phyloP scores from a whole-genome alignment of 2,113 vertebrate species.

The Caranx melampygus region DNA sequence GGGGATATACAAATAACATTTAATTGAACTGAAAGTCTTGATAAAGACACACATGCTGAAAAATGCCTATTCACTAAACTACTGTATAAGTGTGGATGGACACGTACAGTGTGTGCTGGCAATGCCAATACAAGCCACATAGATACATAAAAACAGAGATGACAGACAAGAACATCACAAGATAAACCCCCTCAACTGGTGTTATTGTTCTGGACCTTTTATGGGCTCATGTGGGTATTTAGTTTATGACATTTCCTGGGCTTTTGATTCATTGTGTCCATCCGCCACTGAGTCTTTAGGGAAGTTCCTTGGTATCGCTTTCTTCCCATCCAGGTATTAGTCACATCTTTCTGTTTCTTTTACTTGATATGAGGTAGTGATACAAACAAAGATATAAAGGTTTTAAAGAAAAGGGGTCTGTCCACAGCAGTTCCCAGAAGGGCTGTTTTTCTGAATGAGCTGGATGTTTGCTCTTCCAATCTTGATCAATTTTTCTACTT shows the following conservation, averaged over 20 bases:
- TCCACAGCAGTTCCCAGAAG: neutral
- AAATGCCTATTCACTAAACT: neutral
- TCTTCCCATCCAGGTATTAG: neutral
- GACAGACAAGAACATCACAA: constrained; percentile 4
- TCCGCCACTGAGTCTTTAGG: neutral
- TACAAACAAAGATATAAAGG: neutral
- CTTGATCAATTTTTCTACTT: too few species aligned
- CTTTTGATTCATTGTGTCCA: constrained; percentile 52
- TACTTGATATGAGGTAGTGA: neutral
- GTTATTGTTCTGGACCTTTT: constrained; percentile 56
- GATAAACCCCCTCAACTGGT: neutral
- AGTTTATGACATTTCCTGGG: constrained; percentile 60
- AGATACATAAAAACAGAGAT: neutral
- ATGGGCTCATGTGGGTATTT: constrained; percentile 71
- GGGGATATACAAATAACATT: too few species aligned
- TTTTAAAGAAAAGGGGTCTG: neutral
- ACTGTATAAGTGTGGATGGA: neutral
- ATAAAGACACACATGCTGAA: neutral
- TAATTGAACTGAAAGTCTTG: too few species aligned
- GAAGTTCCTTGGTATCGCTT: constrained; percentile 1
- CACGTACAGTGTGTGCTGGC: neutral
- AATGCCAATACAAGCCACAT: constrained; percentile 6
- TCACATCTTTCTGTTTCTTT: neutral
- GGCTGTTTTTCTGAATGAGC: neutral
- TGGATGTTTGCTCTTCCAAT: neutral